Base-by-base conservation (phyloP, 2,888 invertebrate species). In the Drosophila dives region DNA sequence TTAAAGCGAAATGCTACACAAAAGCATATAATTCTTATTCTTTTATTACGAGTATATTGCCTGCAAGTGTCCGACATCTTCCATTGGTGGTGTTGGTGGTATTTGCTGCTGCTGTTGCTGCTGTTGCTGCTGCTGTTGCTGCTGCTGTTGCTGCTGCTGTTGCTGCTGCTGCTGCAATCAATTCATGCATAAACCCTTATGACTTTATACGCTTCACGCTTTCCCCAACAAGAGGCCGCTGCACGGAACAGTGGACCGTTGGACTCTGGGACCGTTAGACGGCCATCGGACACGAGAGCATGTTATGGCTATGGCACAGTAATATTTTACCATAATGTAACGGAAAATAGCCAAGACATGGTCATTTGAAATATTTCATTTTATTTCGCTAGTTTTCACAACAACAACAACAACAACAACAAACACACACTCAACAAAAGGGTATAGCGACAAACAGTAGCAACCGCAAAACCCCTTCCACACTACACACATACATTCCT, bases 181-280 rank as follows among this genome's bases (percentile, higher is more conserved):
- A 90, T 90, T 90, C 86, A 86, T 87, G 86, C 86, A 86, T 86
- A 89, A 86, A 89, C 86, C 90, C 86, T 87, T 86, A 86, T 86
- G 86, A 87, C 86, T 86, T 89, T 83, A 87, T 89, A 87, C 82
- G 90, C 88, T 90, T 90, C 88, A 90, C 90, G 86, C 90, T 86
- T 86, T 89, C 90, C 81, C 89, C 89, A 68, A 72, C 71, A 70
- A 84, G 72, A 71, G 59, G 70, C 73, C 80, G 86, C 70, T 83
- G 71, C 81, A 67, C 76, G 73, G 70, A 58, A 62, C 65, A 64
- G 59, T 66, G 86, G 74, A 77, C 72, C 63, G 77, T 64, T 75
- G 68, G 75, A 64, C 63, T 10, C n/a, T 45, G 17, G 67, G 69
- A 59, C 55, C n/a, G 40, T 68, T 67, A 42, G 71, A 60, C 69